Evolutionary conservation across 2,888 invertebrate genomes (phyloP).

Genomic region (Drosophila sordidula): DNA sequence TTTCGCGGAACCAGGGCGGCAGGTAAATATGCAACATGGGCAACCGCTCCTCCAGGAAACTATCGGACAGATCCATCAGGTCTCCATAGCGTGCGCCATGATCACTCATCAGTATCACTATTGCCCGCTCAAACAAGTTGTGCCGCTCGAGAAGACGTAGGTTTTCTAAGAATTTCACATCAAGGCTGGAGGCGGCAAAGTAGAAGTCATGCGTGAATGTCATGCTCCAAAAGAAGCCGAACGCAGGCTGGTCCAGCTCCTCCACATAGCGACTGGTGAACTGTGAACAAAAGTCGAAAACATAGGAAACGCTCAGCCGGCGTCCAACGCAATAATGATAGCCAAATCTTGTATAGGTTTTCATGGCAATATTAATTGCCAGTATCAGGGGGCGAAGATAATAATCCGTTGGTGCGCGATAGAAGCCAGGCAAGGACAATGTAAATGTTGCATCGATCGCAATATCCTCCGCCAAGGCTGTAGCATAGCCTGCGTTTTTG

Average conservation of each 20-base stretch:
- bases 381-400: constrained; percentile 90
- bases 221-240: constrained; percentile 91
- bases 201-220: constrained; percentile 89
- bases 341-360: constrained; percentile 4
- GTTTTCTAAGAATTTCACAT: constrained; percentile 87
- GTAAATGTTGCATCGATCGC: constrained; percentile 73
- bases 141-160: constrained; percentile 86
- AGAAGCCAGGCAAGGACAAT: constrained; percentile 85
- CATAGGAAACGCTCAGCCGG: constrained; percentile 87
- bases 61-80: constrained; percentile 87
- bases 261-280: constrained; percentile 87
- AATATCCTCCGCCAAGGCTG: constrained; percentile 90
- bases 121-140: constrained; percentile 87
- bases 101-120: constrained; percentile 90
- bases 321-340: constrained; percentile 87
- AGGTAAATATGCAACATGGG: constrained; percentile 90
- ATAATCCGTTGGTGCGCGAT: constrained; percentile 90
- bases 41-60: constrained; percentile 91
- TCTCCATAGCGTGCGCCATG: constrained; percentile 91
- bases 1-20: constrained; percentile 87
- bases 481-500: constrained; percentile 88
- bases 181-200: constrained; percentile 88
- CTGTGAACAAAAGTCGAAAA: constrained; percentile 88
- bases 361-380: constrained; percentile 86
- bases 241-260: constrained; percentile 86